These are phyloP conservation scores for Cyclophora albipunctata DNA, from an alignment of 2,888 invertebrate genomes.

Conservation along the genomic window DNA sequence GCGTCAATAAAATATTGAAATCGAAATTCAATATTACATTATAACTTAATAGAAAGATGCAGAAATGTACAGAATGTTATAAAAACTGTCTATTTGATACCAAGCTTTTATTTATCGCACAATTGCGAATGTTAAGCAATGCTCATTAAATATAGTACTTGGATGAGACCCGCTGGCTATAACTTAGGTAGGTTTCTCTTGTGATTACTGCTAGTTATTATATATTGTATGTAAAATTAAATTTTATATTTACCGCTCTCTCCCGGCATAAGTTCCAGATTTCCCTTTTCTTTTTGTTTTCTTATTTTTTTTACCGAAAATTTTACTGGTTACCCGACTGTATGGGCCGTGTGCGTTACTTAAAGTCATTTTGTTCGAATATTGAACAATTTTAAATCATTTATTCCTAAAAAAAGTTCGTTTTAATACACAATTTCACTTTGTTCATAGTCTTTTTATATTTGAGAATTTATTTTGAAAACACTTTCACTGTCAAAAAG, in stretches of 20 bases:
- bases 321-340: constrained; percentile 49
- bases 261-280: constrained; percentile 53
- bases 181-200: too few species aligned
- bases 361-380: constrained; percentile 43
- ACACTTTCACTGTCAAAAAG: background rate
- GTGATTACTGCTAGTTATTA: too few species aligned
- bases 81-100: too few species aligned
- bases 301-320: constrained; percentile 63
- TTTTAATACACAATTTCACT: background rate
- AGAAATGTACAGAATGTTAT: too few species aligned
- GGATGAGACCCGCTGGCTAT: too few species aligned
- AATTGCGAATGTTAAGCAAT: too few species aligned
- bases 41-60: too few species aligned
- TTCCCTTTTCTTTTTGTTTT: constrained; percentile 57
- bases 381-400: constrained; percentile 3
- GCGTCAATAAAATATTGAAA: background rate
- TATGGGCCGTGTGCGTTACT: constrained; percentile 48
- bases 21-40: too few species aligned
- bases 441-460: background rate
- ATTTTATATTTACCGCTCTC: constrained; percentile 42
- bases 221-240: too few species aligned
- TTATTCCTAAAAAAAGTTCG: background rate
- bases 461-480: constrained; percentile 1
- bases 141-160: too few species aligned
- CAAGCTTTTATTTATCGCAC: too few species aligned